Evolutionary conservation across 2,113 vertebrate species (phyloP).

Genomic region (Sakesphorus luctuosus): DNA sequence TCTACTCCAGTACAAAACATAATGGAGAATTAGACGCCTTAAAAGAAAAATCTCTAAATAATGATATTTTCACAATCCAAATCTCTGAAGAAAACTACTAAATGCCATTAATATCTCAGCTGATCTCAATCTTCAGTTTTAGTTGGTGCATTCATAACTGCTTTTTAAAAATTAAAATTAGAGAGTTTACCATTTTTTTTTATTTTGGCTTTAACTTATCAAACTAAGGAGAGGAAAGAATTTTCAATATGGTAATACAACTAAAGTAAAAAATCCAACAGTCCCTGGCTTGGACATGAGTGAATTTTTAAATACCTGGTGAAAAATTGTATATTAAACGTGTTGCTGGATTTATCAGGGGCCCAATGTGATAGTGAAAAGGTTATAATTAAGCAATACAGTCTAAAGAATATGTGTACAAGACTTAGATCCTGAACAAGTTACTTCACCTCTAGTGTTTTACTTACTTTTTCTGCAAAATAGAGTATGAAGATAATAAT

Average conservation of each 20-base stretch:
- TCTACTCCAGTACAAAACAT: neutral
- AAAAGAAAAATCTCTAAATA: neutral
- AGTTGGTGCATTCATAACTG: neutral
- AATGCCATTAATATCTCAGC: neutral
- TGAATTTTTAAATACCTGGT: neutral
- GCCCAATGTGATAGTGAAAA: neutral
- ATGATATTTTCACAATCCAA: neutral
- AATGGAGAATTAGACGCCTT: neutral
- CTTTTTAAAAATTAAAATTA: neutral
- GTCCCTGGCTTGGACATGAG: rapidly evolving
- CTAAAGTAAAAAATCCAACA: neutral
- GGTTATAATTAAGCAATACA: neutral
- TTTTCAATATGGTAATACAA: neutral
- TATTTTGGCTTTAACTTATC: neutral
- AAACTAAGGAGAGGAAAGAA: neutral
- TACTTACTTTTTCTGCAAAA: neutral
- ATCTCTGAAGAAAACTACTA: neutral
- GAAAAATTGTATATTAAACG: neutral
- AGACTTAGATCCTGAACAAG: neutral
- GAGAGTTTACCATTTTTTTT: neutral
- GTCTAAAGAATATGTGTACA: neutral
- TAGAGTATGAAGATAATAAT: neutral
- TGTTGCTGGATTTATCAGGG: neutral
- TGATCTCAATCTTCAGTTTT: neutral
- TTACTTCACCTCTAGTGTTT: neutral